phyloP scores from a whole-genome alignment of 2,888 invertebrate genomes.

The Andrena bicolor region DNA sequence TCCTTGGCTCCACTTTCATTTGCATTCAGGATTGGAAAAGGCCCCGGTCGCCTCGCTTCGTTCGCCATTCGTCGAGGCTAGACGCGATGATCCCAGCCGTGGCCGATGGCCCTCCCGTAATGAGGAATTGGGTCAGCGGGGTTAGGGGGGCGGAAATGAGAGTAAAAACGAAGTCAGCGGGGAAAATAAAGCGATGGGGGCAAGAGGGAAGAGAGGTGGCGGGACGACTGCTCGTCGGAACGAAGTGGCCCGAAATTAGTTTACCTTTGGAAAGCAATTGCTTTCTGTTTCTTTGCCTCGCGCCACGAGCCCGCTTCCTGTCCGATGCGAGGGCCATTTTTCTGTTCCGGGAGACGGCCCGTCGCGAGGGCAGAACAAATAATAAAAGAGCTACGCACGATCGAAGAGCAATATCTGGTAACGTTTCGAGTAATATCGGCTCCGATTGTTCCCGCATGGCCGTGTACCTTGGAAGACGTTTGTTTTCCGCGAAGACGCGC shows the following conservation, averaged over 20 bases:
- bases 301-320: conserved; percentile 60
- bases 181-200: conserved; percentile 25
- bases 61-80: conserved; percentile 18
- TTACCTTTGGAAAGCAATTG: conserved; percentile 77
- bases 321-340: conserved; percentile 61
- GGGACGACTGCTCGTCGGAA: conserved; percentile 61
- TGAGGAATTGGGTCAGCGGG: conserved; percentile 74
- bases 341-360: conserved; percentile 24
- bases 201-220: background rate
- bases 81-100: conserved; percentile 39
- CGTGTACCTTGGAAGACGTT: conserved; percentile 23
- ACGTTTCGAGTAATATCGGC: conserved; percentile 52
- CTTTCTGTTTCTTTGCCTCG: conserved; percentile 63
- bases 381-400: conserved; percentile 67
- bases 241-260: conserved; percentile 74
- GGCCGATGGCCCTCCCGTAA: conserved; percentile 37
- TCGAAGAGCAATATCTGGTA: conserved; percentile 66
- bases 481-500: conserved; percentile 10
- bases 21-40: conserved; percentile 77
- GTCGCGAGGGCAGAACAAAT: conserved; percentile 64
- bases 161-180: conserved; percentile 6
- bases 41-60: conserved; percentile 21
- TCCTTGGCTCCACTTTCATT: conserved; percentile 73
- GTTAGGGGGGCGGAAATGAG: conserved; percentile 35
- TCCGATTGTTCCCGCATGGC: conserved; percentile 32